Conservation (phyloP, 2,113 vertebrate species). For the Dunckerocampus dactyliophorus region DNA sequence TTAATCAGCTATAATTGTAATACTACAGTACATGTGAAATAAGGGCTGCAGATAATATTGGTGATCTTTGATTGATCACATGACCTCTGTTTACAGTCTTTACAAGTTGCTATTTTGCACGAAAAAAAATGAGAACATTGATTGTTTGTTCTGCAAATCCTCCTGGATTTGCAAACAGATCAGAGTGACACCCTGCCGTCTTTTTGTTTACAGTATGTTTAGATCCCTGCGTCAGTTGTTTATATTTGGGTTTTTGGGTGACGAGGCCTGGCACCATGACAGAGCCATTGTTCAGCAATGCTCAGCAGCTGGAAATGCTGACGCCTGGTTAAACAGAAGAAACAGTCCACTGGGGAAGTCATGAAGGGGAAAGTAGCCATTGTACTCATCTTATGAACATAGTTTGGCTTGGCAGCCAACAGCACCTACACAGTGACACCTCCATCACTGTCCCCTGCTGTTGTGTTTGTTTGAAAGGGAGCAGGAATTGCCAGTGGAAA, state of each 20-base stretch:
- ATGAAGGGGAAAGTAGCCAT: conserved; percentile 25
- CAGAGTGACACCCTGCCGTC: conserved; percentile 58
- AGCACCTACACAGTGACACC: not conserved
- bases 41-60: not conserved
- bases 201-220: conserved; percentile 65
- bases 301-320: conserved; percentile 53
- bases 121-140: not conserved
- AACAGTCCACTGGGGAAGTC: conserved; percentile 25
- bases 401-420: conserved; percentile 5
- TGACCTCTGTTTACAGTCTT: conserved; percentile 4
- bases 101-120: not conserved
- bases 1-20: conserved; percentile 15
- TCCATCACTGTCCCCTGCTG: conserved; percentile 9
- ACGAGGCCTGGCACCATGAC: conserved; percentile 44
- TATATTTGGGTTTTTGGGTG: conserved; percentile 60
- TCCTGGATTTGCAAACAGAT: conserved; percentile 22
- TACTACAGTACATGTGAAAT: conserved; percentile 21
- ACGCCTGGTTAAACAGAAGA: conserved; percentile 37
- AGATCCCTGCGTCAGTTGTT: conserved; percentile 47
- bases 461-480: conserved; percentile 41
- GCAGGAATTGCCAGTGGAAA: conserved; percentile 23
- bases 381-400: conserved; percentile 9
- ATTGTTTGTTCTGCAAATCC: conserved; percentile 24
- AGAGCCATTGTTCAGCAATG: conserved; percentile 55
- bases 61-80: not conserved